A percentile compares a stretch with the other conserved stretches of the same genome.
These are phyloP conservation scores for Saimiri boliviensis DNA, from an alignment of 2,113 vertebrate species.

Conservation along the genomic window DNA sequence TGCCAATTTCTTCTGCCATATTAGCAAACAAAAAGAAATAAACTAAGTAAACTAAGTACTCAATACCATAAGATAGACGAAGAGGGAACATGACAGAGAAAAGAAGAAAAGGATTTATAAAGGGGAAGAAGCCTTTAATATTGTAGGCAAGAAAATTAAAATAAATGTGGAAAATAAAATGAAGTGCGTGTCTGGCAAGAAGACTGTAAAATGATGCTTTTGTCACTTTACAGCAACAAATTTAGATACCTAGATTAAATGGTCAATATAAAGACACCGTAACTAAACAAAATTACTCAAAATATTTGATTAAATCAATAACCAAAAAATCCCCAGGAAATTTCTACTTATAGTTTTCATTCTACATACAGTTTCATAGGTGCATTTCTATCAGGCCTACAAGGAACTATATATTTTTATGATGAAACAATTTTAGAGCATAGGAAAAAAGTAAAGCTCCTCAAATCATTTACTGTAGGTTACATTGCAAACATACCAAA, in stretches of 20 bases:
- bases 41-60: background rate
- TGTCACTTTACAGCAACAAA: background rate
- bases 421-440: background rate
- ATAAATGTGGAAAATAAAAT: conserved; percentile 22
- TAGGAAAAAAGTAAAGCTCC: background rate
- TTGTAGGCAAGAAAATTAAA: background rate
- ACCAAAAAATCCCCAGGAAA: background rate
- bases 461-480: background rate
- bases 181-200: background rate
- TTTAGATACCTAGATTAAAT: background rate
- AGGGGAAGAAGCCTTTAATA: background rate
- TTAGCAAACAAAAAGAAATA: background rate
- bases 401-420: background rate
- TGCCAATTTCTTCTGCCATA: background rate
- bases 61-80: background rate
- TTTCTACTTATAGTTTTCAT: background rate
- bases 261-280: background rate
- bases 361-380: background rate
- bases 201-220: background rate
- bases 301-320: background rate
- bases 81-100: background rate
- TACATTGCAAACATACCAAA: background rate
- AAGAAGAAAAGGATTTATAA: background rate
- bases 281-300: background rate
- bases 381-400: background rate